Base-by-base conservation (phyloP, 2,797 vertebrate species). In the Hozukius guyotensis region DNA sequence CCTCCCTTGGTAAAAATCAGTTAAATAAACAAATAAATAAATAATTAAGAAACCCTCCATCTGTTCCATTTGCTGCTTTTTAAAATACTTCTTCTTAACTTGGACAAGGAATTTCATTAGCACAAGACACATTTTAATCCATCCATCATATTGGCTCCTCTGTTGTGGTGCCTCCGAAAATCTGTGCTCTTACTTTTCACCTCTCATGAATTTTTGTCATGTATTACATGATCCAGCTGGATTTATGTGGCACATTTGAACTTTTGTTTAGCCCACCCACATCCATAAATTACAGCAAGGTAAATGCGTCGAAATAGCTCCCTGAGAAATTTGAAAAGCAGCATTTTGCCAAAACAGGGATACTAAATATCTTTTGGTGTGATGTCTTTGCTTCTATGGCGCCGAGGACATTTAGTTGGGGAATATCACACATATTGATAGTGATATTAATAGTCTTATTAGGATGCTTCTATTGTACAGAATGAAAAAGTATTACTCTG, bases 181-280 rank as follows among this genome's bases (percentile, higher is more conserved):
- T 78, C 60, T 27, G 22, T 52, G 32, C 62, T 80, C 76, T 60
- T 57, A 42, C n/a, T 78, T 87, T 89, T 83, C 60, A 80, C 24
- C 71, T 77, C 63, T 78, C 46, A 75, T 77, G 68, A 34, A 75
- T 82, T 81, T 75, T 77, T 27, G 31, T 25, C 49, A 74, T 57
- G 77, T 79, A 18, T 80, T 85, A 69, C 73, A 84, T 67, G 81
- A 89, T 90, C 76, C 74, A 80, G 66, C 67, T 85, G 73, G 68
- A 89, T 91, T 89, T 80, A 87, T 87, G 72, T 67, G 46, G 38
- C 75, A 59, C 73, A 75, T 84, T 78, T 77, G 52, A 84, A 53
- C 77, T 87, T 75, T 79, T 12, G 70, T 75, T 80, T 32, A 52
- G 70, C 86, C 68, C 55, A 25, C 68, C 75, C 63, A 75, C 60